These are phyloP conservation scores for Synanthedon tipuliformis DNA, from an alignment of 2,888 invertebrate genomes.

Conservation along the genomic window DNA sequence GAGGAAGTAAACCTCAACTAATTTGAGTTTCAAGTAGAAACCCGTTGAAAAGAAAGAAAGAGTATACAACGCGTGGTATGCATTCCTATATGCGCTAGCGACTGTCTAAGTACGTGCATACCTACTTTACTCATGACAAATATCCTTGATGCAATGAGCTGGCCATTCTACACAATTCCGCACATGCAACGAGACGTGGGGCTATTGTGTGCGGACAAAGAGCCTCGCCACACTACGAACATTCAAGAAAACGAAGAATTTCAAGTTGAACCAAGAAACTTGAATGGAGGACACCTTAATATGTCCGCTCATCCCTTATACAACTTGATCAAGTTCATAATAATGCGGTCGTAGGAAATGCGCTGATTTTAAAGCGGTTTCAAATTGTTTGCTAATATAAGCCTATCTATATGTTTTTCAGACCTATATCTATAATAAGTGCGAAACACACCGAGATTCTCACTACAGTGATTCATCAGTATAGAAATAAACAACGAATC, in stretches of 20 bases:
- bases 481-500: neutral
- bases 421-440: neutral
- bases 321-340: neutral
- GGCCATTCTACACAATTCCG: constrained; percentile 44
- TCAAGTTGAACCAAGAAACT: constrained; percentile 51
- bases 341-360: neutral
- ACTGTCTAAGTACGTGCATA: constrained; percentile 5
- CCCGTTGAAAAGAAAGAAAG: constrained; percentile 21
- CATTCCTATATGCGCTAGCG: constrained; percentile 13
- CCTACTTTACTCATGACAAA: constrained; percentile 33
- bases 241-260: constrained; percentile 43
- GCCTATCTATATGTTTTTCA: neutral
- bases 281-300: constrained; percentile 33
- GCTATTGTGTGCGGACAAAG: constrained; percentile 59
- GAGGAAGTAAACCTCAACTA: constrained; percentile 16
- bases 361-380: neutral
- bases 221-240: constrained; percentile 41
- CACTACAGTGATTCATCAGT: neutral
- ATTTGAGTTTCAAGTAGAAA: constrained; percentile 16
- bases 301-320: constrained; percentile 16
- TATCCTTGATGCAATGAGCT: constrained; percentile 31
- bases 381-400: neutral
- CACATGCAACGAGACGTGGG: constrained; percentile 28
- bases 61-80: constrained; percentile 18
- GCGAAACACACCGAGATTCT: neutral